phyloP scores from a whole-genome alignment of 1,140 invertebrate genomes.

The Metopolophium dirhodum region DNA sequence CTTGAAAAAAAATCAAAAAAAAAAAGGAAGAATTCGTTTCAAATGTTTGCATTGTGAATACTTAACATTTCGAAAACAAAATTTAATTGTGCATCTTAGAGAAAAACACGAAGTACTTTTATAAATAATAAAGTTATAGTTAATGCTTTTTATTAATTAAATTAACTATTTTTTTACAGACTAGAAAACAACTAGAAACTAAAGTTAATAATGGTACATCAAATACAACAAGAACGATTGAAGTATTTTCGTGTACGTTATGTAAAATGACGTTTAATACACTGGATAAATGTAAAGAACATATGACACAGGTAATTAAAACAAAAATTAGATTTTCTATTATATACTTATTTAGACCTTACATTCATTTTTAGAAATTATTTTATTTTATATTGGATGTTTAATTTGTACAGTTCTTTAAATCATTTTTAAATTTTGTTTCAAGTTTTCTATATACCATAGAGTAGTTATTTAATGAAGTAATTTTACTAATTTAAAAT shows the following conservation, averaged over 20 bases:
- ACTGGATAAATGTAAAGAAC: slow-evolving; percentile 31
- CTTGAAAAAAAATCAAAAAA: slow-evolving; percentile 22
- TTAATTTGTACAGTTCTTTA: neutral
- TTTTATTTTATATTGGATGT: neutral
- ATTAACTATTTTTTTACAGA: neutral
- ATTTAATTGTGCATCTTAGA: slow-evolving; percentile 39
- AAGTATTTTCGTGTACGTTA: slow-evolving; percentile 20
- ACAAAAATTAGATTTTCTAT: neutral
- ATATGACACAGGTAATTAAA: slow-evolving; percentile 1
- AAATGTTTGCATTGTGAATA: slow-evolving; percentile 56
- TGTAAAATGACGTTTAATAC: slow-evolving; percentile 42
- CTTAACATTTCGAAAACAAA: slow-evolving; percentile 52
- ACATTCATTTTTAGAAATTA: neutral
- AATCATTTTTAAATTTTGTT: neutral
- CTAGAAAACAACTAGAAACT: slow-evolving; percentile 10
- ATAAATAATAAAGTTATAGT: neutral
- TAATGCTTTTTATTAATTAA: neutral
- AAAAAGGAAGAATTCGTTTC: slow-evolving; percentile 48
- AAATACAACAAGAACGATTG: slow-evolving; percentile 38
- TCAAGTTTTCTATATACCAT: neutral
- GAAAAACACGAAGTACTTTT: slow-evolving; percentile 25
- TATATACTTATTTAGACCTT: neutral
- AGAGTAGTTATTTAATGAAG: neutral
- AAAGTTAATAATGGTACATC: neutral
- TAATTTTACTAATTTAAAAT: neutral